Conservation (phyloP, 1,140 invertebrate genomes). For the Andricus grossulariae region DNA sequence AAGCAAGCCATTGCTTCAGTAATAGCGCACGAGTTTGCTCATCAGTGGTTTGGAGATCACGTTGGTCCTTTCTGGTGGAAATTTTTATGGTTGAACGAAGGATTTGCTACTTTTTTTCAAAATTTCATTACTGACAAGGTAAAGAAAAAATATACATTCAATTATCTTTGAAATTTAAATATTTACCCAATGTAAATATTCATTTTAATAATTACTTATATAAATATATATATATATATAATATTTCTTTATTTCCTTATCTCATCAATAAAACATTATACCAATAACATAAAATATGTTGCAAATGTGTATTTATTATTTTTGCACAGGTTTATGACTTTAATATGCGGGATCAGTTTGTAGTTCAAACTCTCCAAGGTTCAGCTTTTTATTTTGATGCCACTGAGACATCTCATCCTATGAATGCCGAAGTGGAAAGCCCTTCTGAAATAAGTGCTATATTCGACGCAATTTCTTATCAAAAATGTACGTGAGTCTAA, state of each 20-base stretch:
- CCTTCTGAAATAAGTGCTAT: slow-evolving; percentile 79
- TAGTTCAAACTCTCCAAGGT: slow-evolving; percentile 58
- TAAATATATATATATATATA: background rate
- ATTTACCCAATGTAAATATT: too few relatives aligned
- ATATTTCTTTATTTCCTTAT: background rate
- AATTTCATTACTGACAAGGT: slow-evolving; percentile 65
- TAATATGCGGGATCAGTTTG: slow-evolving; percentile 77
- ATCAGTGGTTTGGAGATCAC: slow-evolving; percentile 83
- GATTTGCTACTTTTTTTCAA: slow-evolving; percentile 79
- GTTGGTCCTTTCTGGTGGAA: slow-evolving; percentile 81
- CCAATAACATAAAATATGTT: too few relatives aligned
- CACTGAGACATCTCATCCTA: slow-evolving; percentile 52
- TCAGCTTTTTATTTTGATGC: slow-evolving; percentile 56
- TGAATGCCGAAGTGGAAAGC: slow-evolving; percentile 59
- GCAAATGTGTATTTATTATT: background rate
- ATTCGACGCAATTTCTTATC: slow-evolving; percentile 85
- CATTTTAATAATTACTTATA: background rate
- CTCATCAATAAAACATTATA: too few relatives aligned
- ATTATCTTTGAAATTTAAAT: too few relatives aligned
- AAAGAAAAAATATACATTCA: slow-evolving; percentile 31
- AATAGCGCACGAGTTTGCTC: slow-evolving; percentile 83
- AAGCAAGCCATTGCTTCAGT: slow-evolving; percentile 77
- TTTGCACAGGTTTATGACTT: slow-evolving; percentile 69
- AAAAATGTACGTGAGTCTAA: slow-evolving; percentile 73
- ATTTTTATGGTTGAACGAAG: slow-evolving; percentile 85